Percentiles rank a stretch among this genome's conserved stretches.
phyloP scores from a whole-genome alignment of 2,113 vertebrate species.

The Tinamus guttatus region DNA sequence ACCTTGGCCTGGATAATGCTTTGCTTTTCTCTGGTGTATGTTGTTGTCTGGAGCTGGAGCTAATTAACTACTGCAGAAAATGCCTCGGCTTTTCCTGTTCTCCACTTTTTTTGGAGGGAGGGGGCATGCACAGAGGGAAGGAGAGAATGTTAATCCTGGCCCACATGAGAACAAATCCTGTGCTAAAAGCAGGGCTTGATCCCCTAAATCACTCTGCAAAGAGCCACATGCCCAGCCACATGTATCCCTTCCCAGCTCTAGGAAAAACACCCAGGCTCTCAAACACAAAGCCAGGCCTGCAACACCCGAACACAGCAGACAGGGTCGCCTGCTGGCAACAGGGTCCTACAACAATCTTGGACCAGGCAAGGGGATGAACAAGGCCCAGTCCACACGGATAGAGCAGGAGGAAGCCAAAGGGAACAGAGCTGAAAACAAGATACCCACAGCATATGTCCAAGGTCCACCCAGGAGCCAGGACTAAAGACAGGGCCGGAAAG shows the following conservation, averaged over 20 bases:
- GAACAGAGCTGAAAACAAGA: neutral
- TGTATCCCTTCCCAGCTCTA: neutral
- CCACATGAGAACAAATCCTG: neutral
- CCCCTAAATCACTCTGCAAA: neutral
- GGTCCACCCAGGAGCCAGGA: neutral
- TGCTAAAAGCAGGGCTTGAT: neutral
- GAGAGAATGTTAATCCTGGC: neutral
- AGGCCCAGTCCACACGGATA: too few species aligned
- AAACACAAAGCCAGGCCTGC: too few species aligned
- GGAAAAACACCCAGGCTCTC: neutral
- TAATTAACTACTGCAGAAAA: constrained; percentile 20
- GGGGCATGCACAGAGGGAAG: neutral
- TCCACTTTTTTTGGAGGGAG: neutral
- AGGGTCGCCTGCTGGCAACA: neutral
- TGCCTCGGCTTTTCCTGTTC: neutral
- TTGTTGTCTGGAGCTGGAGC: constrained; percentile 10
- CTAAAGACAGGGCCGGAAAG: neutral
- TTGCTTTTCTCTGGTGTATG: neutral
- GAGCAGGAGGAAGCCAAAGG: rapidly evolving
- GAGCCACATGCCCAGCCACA: neutral
- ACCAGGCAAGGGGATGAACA: neutral
- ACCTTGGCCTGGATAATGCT: neutral
- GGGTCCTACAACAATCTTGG: neutral
- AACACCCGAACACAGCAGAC: neutral
- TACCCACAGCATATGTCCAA: rapidly evolving